These are phyloP conservation scores for Nasonia vitripennis DNA, from an alignment of 1,140 invertebrate genomes.

Conservation along the genomic window DNA sequence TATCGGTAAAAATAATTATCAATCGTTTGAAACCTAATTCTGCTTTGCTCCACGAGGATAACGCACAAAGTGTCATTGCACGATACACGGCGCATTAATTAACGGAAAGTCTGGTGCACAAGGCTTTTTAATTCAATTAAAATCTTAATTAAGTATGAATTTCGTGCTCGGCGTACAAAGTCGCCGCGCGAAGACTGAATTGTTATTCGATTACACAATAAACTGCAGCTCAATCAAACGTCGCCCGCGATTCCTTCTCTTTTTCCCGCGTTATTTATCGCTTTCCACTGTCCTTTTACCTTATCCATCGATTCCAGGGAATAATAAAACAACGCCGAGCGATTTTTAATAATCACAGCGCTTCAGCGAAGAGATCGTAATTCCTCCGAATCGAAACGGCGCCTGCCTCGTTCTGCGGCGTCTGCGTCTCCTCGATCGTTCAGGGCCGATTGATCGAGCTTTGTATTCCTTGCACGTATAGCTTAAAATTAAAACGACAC, in stretches of 20 bases:
- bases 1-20: too few relatives aligned
- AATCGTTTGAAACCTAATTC: neutral
- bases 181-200: too few relatives aligned
- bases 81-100: neutral
- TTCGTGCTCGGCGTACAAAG: neutral
- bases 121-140: constrained; percentile 31
- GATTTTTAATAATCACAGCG: neutral
- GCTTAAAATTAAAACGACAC: constrained; percentile 38
- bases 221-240: neutral
- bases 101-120: neutral
- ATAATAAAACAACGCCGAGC: too few relatives aligned
- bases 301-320: too few relatives aligned
- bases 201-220: too few relatives aligned
- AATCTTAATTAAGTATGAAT: constrained; percentile 28
- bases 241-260: neutral
- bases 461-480: constrained; percentile 7
- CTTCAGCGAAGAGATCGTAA: neutral
- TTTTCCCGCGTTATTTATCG: neutral
- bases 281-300: neutral
- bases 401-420: neutral
- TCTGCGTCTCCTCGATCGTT: neutral
- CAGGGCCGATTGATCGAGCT: neutral
- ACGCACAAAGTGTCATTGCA: neutral
- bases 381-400: constrained; percentile 13
- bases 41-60: neutral